These are phyloP conservation scores for Mongoloraphidia duomilia DNA, from an alignment of 2,888 invertebrate genomes.

Conservation along the genomic window DNA sequence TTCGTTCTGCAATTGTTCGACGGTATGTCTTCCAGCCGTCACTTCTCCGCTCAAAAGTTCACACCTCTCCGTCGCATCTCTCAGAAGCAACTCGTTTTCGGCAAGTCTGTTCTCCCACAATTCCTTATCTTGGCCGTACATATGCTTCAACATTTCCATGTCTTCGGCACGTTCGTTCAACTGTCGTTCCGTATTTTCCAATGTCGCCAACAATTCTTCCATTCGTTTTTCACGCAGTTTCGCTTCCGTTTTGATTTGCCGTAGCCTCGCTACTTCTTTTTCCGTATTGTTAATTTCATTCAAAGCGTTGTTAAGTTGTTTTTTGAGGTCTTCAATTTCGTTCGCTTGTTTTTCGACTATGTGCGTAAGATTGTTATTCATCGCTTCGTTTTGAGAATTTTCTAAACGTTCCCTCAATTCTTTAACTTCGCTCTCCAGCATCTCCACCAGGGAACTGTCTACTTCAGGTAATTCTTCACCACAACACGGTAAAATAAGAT, in stretches of 20 bases:
- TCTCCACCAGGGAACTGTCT: constrained; percentile 19
- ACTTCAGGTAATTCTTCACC: constrained; percentile 17
- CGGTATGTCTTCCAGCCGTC: constrained; percentile 44
- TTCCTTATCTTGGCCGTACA: constrained; percentile 48
- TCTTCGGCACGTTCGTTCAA: constrained; percentile 52
- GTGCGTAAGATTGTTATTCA: not conserved
- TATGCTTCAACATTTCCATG: constrained; percentile 41
- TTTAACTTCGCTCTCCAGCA: constrained; percentile 24
- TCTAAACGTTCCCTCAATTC: constrained; percentile 22
- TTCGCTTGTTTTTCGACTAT: constrained; percentile 2
- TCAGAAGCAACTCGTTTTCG: constrained; percentile 51
- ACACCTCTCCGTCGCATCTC: constrained; percentile 52
- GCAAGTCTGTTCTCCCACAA: constrained; percentile 46
- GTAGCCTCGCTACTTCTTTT: constrained; percentile 55
- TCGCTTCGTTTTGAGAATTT: not conserved
- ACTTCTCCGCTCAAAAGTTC: constrained; percentile 50
- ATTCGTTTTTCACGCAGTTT: constrained; percentile 57
- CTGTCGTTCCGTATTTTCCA: constrained; percentile 66
- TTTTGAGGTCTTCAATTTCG: constrained; percentile 55
- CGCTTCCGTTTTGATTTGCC: constrained; percentile 55
- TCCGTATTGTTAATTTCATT: constrained; percentile 50
- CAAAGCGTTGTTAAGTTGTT: constrained; percentile 47
- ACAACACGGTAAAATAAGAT: constrained; percentile 24
- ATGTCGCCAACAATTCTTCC: constrained; percentile 59
- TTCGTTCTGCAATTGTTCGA: constrained; percentile 54